Evolutionary conservation across 2,888 invertebrate genomes (phyloP), one percentile per base, ranked within the genome.

Genomic region (Tribolium freemani): DNA sequence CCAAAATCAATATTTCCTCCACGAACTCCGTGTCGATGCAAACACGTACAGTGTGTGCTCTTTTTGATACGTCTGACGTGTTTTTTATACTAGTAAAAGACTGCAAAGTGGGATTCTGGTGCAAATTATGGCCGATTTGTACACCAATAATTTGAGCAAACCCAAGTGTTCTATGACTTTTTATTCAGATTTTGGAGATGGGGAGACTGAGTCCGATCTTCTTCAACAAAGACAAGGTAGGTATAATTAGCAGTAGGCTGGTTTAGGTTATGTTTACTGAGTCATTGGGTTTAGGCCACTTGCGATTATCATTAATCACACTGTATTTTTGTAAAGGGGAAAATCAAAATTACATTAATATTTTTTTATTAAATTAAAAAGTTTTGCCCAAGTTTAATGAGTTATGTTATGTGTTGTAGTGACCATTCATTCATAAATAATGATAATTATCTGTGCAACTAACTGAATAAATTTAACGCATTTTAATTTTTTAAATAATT

Each of bases 171-270:
- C 76, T 8, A 75, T 79, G 77, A 76, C 77, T 38, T 84, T 84
- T 76, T 84, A 82, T 74, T 76, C 80, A 6, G 80, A 82, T 69
- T 80, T 78, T 53, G 76, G 75, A 5, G 83, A 83, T 60, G 82
- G 78, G 0, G 81, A 81, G 53, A 60, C 72, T n/a, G 77, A 79
- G n/a, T 56, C 64, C 5, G 53, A 30, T 45, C 1, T 64, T 10
- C 45, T 64, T 10, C 78, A 82, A 75, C 77, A 80, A 74, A 81
- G 83, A 78, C 79, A 80, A 61, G 84, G 84, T 84, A 76, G 78
- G 82, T 82, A 48, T 46, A 54, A 54, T 54, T 54, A 31, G 11
- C 10, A 13, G 21, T 53, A 9, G 5, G 6, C 26, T 11, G 31
- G 20, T 44, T 3, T 64, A 53, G 64, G 54, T 64, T 53, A 64